Base-by-base conservation (phyloP, 2,797 vertebrate species). In the Pseudochaenichthys georgianus region DNA sequence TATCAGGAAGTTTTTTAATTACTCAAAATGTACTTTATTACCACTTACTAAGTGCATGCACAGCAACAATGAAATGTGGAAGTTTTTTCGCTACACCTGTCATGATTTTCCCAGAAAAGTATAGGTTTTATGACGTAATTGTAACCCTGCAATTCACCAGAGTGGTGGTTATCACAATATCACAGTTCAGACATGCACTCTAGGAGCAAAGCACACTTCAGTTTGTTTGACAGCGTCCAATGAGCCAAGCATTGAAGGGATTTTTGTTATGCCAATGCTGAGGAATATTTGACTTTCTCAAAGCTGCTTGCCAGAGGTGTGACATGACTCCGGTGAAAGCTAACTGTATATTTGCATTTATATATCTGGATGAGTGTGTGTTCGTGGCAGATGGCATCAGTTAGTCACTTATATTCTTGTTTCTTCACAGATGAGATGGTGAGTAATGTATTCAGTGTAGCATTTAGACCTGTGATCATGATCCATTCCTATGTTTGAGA, bases 401-500 rank as follows among this genome's bases (percentile, higher is more conserved):
- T 90, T 87, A 84, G 87, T 84, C 90, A 86, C 78, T 61, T 82
- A 76, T 84, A 79, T 89, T 77, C 83, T 81, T 71, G 70, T 90
- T 90, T 86, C 82, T 84, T 76, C 84, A 73, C 83, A 70, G 43
- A 79, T 78, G 82, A 83, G 55, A 84, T 64, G 84, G 79, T 82
- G 82, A 89, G 75, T 83, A 68, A 90, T 92, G 81, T 89, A 84
- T 84, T 86, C 83, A 82, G 80, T 85, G 82, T 91, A 90, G 85
- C 90, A 80, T 91, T 89, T 89, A 92, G 82, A 90, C 82, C 72
- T 85, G 86, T 92, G 89, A 83, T 81, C 73, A 87, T 87, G 88
- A 91, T 89, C 89, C 83, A 88, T 90, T 93, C 83, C 81, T 85
- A 77, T 86, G 83, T 93, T 87, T 85, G 80, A 90, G 88, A 90